These are phyloP conservation scores for Alfaro cultratus DNA, from an alignment of 2,797 vertebrate genomes.

Conservation along the genomic window DNA sequence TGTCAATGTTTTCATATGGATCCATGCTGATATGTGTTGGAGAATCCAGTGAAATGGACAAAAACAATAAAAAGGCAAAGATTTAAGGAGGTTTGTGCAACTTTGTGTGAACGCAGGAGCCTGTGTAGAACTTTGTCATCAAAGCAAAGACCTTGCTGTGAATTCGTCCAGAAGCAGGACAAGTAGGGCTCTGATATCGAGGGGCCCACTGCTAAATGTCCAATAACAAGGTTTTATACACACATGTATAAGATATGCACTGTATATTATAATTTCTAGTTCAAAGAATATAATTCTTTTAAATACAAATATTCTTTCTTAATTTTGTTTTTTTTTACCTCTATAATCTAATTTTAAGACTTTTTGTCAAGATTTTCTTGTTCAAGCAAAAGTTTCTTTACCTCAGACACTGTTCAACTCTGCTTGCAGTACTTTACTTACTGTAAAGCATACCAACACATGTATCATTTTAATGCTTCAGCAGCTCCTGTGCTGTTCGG, in stretches of 20 bases:
- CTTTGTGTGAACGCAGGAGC: not conserved
- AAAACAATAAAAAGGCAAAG: not conserved
- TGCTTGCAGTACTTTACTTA: not conserved
- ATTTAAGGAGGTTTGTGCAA: not conserved
- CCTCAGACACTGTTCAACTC: not conserved
- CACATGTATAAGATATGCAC: not conserved
- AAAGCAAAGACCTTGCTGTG: not conserved
- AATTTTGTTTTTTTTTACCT: not conserved
- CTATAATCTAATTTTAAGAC: not conserved
- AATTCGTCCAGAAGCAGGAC: not conserved
- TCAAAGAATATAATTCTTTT: not conserved
- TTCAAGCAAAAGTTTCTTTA: not conserved
- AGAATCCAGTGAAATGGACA: not conserved
- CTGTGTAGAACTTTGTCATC: not conserved
- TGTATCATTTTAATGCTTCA: slow-evolving; percentile 39
- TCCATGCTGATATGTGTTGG: not conserved
- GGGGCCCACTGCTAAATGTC: not conserved
- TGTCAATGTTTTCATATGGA: not conserved
- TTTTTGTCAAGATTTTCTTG: not conserved
- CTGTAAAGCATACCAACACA: slow-evolving; percentile 1
- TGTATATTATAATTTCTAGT: not conserved
- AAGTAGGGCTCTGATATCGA: not conserved
- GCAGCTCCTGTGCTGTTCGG: slow-evolving; percentile 61
- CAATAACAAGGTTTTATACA: not conserved
- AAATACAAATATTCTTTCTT: not conserved